These are phyloP conservation scores for Deroplatys truncata DNA, from an alignment of 2,888 invertebrate genomes.

Conservation along the genomic window DNA sequence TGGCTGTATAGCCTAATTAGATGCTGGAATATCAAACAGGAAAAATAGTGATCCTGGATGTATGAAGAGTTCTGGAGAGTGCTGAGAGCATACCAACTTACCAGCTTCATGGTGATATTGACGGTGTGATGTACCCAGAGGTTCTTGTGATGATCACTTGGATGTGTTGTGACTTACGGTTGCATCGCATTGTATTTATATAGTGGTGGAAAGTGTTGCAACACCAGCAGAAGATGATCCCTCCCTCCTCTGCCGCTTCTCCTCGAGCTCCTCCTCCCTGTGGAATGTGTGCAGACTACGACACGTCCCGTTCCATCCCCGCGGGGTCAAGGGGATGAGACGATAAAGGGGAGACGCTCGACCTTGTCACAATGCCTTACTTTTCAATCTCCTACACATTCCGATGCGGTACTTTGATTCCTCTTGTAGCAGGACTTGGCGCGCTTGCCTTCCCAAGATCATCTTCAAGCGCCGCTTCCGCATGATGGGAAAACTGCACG, in stretches of 20 bases:
- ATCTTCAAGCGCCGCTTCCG: not conserved
- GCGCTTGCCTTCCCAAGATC: too few relatives aligned
- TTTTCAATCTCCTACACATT: not conserved
- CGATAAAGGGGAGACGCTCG: not conserved
- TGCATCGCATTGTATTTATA: not conserved
- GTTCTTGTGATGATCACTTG: not conserved
- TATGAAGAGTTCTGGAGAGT: too few relatives aligned
- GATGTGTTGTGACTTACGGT: not conserved
- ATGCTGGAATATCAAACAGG: too few relatives aligned
- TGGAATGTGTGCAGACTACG: not conserved
- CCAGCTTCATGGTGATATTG: not conserved
- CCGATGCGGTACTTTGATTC: not conserved
- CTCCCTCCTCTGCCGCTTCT: not conserved
- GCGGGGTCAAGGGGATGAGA: not conserved
- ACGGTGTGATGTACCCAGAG: not conserved
- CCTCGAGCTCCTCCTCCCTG: not conserved
- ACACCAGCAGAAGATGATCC: not conserved
- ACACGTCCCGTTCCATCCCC: not conserved
- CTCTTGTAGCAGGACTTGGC: not conserved
- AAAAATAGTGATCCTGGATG: too few relatives aligned
- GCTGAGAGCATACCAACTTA: not conserved
- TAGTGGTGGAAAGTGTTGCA: not conserved
- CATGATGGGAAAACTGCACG: not conserved
- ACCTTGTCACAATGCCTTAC: not conserved
- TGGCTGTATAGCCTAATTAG: too few relatives aligned